These are phyloP conservation scores for Perodicticus potto DNA, from an alignment of 2,797 vertebrate species.

Conservation along the genomic window DNA sequence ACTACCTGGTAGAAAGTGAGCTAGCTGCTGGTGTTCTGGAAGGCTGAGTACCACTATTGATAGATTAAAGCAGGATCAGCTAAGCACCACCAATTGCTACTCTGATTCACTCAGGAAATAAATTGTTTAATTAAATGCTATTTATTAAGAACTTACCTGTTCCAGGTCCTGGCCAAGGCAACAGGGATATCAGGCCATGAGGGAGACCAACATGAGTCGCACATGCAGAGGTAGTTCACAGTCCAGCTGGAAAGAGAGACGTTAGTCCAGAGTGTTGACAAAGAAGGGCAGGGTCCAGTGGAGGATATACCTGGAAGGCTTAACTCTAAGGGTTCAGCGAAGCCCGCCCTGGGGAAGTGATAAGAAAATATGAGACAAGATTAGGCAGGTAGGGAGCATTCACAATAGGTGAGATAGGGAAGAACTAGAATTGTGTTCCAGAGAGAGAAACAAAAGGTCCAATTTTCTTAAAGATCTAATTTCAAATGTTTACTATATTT, in stretches of 20 bases:
- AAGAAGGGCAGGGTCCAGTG: background rate
- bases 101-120: background rate
- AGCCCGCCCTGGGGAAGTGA: background rate
- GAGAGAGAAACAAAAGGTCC: background rate
- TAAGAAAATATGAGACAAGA: background rate
- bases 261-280: background rate
- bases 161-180: background rate
- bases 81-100: background rate
- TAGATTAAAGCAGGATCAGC: background rate
- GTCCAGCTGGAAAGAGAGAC: background rate
- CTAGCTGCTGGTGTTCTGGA: background rate
- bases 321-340: background rate
- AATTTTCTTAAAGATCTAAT: background rate
- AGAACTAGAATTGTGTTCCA: background rate
- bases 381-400: background rate
- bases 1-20: background rate
- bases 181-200: background rate
- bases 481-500: background rate
- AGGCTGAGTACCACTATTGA: background rate
- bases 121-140: background rate
- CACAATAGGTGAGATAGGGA: background rate
- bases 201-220: background rate
- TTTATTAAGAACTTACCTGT: background rate
- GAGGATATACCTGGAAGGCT: background rate
- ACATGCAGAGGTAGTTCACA: background rate